phyloP scores from a whole-genome alignment of 2,888 invertebrate species.

The Scaptomyza cyrtandrae region DNA sequence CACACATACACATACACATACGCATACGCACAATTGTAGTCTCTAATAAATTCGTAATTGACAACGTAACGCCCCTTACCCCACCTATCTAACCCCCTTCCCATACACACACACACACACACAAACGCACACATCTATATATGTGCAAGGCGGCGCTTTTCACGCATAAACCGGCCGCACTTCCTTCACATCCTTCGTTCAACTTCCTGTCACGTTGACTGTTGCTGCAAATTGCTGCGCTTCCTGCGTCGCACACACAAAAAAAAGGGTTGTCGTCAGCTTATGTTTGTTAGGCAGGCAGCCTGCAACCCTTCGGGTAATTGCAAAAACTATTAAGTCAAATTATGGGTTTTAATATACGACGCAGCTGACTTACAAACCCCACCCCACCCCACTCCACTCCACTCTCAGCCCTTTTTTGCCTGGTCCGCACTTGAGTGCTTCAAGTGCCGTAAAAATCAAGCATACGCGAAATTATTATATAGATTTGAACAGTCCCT shows the following conservation, averaged over 20 bases:
- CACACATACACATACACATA: neutral
- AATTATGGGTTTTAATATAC: constrained; percentile 83
- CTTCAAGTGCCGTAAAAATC: constrained; percentile 77
- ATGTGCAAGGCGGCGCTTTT: constrained; percentile 57
- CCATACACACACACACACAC: constrained; percentile 35
- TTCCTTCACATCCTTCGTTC: constrained; percentile 43
- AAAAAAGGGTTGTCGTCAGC: constrained; percentile 40
- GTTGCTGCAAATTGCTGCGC: constrained; percentile 52
- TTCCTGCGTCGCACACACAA: constrained; percentile 50
- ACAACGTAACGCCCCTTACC: constrained; percentile 27
- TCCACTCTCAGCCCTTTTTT: constrained; percentile 1
- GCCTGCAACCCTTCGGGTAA: constrained; percentile 68
- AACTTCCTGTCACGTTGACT: constrained; percentile 38
- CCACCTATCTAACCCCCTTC: neutral
- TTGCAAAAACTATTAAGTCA: constrained; percentile 82
- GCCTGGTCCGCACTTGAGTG: constrained; percentile 58
- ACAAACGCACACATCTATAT: no score
- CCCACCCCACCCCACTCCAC: no score
- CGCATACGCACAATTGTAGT: constrained; percentile 52
- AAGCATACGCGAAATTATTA: constrained; percentile 77
- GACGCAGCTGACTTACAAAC: constrained; percentile 49
- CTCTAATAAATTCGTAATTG: constrained; percentile 77
- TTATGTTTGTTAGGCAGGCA: neutral
- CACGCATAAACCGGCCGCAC: constrained; percentile 72
- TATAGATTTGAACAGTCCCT: constrained; percentile 64